Conservation (phyloP, 1,140 invertebrate species). For the Sycobia sp. region DNA sequence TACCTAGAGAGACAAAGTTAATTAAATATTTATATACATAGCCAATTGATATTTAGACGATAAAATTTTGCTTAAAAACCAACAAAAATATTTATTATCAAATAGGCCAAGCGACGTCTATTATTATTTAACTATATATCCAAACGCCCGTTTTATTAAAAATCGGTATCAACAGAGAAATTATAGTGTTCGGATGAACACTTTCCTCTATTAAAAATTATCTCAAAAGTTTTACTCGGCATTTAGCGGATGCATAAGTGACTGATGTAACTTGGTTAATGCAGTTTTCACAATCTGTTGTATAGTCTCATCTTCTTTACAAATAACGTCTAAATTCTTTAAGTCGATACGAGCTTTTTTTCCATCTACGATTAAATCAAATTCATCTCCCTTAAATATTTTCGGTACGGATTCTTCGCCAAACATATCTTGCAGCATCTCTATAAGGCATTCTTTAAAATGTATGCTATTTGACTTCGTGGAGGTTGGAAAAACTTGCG, state of each 20-base stretch:
- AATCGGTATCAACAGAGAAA: too few relatives aligned
- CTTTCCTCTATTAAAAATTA: too few relatives aligned
- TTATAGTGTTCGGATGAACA: too few relatives aligned
- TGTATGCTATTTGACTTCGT: slow-evolving; percentile 83
- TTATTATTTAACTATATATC: too few relatives aligned
- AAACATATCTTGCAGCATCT: slow-evolving; percentile 94
- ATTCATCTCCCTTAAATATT: slow-evolving; percentile 88
- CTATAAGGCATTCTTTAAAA: slow-evolving; percentile 91
- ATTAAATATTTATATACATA: too few relatives aligned
- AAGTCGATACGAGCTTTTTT: slow-evolving; percentile 88
- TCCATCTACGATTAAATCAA: slow-evolving; percentile 84
- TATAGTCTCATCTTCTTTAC: slow-evolving; percentile 80
- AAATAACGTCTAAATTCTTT: slow-evolving; percentile 77
- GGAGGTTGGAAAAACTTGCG: slow-evolving; percentile 65
- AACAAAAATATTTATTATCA: too few relatives aligned
- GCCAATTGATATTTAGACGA: too few relatives aligned
- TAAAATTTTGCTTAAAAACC: too few relatives aligned
- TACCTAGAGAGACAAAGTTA: too few relatives aligned
- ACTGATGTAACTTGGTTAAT: slow-evolving; percentile 82
- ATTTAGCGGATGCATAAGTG: slow-evolving; percentile 81
- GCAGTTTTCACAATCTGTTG: slow-evolving; percentile 86
- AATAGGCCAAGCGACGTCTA: too few relatives aligned
- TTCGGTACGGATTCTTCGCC: slow-evolving; percentile 93
- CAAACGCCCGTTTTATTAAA: too few relatives aligned
- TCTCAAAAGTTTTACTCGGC: too few relatives aligned